Evolutionary conservation across 2,113 vertebrate genomes (phyloP).

Genomic region (Microcebus tavaratra): DNA sequence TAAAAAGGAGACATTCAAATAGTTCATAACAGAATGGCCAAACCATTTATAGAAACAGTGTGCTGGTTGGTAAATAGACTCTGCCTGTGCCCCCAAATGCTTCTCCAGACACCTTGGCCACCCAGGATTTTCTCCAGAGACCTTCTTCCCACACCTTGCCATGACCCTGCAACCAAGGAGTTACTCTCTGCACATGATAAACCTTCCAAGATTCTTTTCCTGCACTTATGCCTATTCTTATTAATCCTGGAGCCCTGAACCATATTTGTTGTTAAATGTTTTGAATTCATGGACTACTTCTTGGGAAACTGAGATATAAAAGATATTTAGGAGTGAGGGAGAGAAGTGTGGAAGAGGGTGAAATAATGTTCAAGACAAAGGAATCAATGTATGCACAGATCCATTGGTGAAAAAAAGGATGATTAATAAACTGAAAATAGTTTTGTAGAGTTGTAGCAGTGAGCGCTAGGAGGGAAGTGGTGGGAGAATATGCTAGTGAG

Average conservation of each 20-base stretch:
- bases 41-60: not conserved
- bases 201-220: not conserved
- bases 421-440: not conserved
- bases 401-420: not conserved
- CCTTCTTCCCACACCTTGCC: not conserved
- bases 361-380: not conserved
- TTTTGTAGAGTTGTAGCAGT: not conserved
- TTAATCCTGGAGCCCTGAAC: not conserved
- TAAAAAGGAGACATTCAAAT: not conserved
- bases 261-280: not conserved
- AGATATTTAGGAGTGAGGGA: not conserved
- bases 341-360: not conserved
- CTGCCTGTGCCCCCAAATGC: not conserved
- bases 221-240: not conserved
- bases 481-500: not conserved
- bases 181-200: not conserved
- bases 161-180: not conserved
- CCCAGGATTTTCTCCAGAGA: not conserved
- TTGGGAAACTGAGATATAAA: not conserved
- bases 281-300: not conserved
- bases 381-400: not conserved
- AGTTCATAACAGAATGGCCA: not conserved
- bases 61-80: not conserved
- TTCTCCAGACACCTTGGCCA: not conserved
- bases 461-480: not conserved